Percentiles rank a stretch among this genome's conserved stretches.
phyloP scores from a whole-genome alignment of 2,888 invertebrate genomes.

The Lordiphosa andalusiaca region DNA sequence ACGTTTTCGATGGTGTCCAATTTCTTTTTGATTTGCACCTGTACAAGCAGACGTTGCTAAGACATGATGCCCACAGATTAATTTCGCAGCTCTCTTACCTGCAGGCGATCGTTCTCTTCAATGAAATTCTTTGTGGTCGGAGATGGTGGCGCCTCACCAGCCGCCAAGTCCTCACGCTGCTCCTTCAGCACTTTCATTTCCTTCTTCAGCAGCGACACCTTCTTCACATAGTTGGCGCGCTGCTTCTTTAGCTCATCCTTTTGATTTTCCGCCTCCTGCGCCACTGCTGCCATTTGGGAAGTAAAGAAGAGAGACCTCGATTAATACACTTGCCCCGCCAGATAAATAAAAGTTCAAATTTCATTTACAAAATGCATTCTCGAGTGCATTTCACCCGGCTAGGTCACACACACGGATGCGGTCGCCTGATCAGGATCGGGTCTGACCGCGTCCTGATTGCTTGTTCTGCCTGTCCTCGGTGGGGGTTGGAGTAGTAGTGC shows the following conservation, averaged over 20 bases:
- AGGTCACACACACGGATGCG: conserved; percentile 51
- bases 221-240: conserved; percentile 90
- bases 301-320: conserved; percentile 34
- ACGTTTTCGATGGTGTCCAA: conserved; percentile 90
- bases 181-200: conserved; percentile 89
- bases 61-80: no score
- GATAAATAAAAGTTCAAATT: conserved; percentile 56
- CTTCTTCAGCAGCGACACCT: conserved; percentile 86
- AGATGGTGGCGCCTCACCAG: conserved; percentile 83
- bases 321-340: conserved; percentile 38
- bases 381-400: conserved; percentile 66
- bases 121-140: conserved; percentile 89
- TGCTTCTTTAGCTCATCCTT: conserved; percentile 90
- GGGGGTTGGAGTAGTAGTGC: conserved; percentile 43
- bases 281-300: conserved; percentile 83
- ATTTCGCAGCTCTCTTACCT: conserved; percentile 83
- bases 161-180: conserved; percentile 88
- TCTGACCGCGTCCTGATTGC: conserved; percentile 39
- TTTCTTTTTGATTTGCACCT: conserved; percentile 80
- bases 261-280: conserved; percentile 90
- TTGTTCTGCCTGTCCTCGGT: conserved; percentile 48
- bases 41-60: conserved; percentile 9
- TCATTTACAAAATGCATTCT: conserved; percentile 74
- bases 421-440: conserved; percentile 47
- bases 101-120: conserved; percentile 90